Evolutionary conservation across 2,113 vertebrate species (phyloP).

Genomic region (Naja naja): DNA sequence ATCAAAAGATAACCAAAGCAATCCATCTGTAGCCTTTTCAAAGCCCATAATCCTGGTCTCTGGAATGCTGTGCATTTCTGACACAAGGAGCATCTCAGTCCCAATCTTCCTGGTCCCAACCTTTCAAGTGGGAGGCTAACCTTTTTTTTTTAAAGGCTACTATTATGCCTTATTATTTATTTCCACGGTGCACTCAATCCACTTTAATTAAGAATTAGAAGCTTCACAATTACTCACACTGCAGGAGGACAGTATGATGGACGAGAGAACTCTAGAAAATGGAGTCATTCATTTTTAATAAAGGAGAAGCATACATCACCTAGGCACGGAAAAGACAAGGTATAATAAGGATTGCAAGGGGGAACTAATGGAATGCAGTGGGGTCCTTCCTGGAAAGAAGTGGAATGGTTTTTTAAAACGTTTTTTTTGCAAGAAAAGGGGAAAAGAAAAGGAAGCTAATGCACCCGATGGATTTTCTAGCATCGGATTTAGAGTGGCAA

Average conservation of each 20-base stretch:
- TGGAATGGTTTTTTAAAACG: neutral
- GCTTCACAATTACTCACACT: conserved; percentile 15
- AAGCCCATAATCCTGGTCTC: no score
- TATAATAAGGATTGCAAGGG: conserved; percentile 4
- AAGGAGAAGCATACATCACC: conserved; percentile 12
- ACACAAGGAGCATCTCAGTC: neutral
- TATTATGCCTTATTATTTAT: neutral
- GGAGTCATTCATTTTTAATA: conserved; percentile 35
- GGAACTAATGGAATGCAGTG: neutral
- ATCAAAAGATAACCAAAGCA: neutral
- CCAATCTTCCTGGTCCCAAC: neutral
- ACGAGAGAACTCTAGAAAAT: conserved; percentile 6
- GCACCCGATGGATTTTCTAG: neutral
- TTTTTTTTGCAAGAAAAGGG: neutral
- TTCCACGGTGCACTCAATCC: conserved; percentile 4
- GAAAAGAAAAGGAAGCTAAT: no score
- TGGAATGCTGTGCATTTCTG: neutral
- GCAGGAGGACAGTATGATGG: conserved; percentile 15
- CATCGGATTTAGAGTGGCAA: neutral
- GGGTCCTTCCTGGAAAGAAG: neutral
- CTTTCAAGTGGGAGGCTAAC: neutral
- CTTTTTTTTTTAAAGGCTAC: neutral
- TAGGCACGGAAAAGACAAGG: neutral
- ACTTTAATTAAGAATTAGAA: conserved; percentile 10
- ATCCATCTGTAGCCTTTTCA: neutral